A percentile compares a stretch with the other conserved stretches of the same genome.
phyloP scores from a whole-genome alignment of 2,888 invertebrate genomes.

The Synergus itoensis region DNA sequence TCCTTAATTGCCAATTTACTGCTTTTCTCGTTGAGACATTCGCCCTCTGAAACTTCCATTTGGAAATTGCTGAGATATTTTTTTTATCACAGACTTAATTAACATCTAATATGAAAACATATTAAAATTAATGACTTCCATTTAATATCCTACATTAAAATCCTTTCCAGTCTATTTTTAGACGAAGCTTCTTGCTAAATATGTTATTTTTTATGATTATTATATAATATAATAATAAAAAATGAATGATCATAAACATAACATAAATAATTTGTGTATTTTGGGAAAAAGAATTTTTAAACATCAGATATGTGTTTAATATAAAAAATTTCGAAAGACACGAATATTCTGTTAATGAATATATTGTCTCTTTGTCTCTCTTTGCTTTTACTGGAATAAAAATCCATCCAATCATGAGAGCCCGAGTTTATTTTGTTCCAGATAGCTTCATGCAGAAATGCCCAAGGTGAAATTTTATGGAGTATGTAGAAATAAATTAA shows the following conservation, averaged over 20 bases:
- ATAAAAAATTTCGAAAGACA: background rate
- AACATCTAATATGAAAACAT: background rate
- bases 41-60: background rate
- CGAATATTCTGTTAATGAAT: background rate
- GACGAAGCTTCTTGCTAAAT: background rate
- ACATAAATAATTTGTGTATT: background rate
- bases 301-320: background rate
- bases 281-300: background rate
- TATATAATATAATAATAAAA: background rate
- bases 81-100: background rate
- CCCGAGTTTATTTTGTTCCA: background rate
- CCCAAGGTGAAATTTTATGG: background rate
- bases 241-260: background rate
- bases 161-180: background rate
- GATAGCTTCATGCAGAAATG: background rate
- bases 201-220: background rate
- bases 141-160: background rate
- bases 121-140: background rate
- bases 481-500: background rate
- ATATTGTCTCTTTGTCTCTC: background rate
- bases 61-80: background rate
- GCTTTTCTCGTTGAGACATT: background rate
- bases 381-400: background rate
- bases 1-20: background rate
- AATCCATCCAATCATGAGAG: background rate